Conservation (phyloP, 2,888 invertebrate species). For the Orchestes rusci region DNA sequence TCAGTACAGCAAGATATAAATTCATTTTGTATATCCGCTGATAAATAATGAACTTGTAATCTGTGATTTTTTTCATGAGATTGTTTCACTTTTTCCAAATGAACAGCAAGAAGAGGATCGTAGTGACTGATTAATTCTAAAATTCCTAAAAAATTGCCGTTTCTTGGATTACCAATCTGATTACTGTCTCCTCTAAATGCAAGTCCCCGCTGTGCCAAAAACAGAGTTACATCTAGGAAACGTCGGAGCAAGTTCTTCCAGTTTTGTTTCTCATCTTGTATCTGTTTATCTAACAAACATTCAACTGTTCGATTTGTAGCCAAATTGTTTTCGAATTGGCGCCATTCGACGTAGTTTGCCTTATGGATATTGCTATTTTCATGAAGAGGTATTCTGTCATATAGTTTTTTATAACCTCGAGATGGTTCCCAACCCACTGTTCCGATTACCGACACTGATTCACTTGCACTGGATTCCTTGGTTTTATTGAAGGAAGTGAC, state of each 20-base stretch:
- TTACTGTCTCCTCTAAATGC: conserved; percentile 9
- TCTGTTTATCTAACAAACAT: background rate
- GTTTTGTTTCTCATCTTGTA: conserved; percentile 1
- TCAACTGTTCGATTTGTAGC: background rate
- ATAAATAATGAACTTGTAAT: conserved; percentile 1
- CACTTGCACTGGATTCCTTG: too few relatives aligned
- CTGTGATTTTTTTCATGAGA: conserved; percentile 4
- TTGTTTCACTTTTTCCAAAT: conserved; percentile 5
- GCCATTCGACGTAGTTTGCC: too few relatives aligned
- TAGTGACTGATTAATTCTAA: conserved; percentile 5
- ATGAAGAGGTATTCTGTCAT: too few relatives aligned
- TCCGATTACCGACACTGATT: too few relatives aligned
- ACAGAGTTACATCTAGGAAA: conserved; percentile 4
- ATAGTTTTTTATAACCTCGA: too few relatives aligned
- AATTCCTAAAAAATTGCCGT: conserved; percentile 5
- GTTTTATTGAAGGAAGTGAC: too few relatives aligned
- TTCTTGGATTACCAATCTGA: conserved; percentile 3
- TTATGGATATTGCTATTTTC: too few relatives aligned
- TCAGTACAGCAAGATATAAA: conserved; percentile 4
- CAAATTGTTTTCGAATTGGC: too few relatives aligned
- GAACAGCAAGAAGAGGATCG: conserved; percentile 2
- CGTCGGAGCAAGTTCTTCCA: background rate
- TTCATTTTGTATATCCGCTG: conserved; percentile 6
- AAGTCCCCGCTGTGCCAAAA: conserved; percentile 4
- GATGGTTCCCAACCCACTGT: too few relatives aligned